These are phyloP conservation scores for Ectobius pallidus DNA, from an alignment of 2,888 invertebrate genomes.

Conservation along the genomic window DNA sequence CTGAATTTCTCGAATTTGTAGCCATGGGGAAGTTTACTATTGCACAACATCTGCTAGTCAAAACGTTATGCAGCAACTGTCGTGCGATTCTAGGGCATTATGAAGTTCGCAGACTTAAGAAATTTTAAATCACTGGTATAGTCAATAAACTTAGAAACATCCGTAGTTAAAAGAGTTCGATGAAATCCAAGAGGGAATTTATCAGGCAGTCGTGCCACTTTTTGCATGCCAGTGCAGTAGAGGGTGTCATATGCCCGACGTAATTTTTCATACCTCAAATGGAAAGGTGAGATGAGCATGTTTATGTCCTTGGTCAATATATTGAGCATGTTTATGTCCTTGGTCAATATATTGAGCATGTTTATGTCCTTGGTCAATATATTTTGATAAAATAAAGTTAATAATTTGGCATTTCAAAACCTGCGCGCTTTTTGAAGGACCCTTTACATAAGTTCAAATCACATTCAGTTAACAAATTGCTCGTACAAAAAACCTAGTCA, in stretches of 20 bases:
- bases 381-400: slow-evolving; percentile 8
- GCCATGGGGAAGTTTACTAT: slow-evolving; percentile 8
- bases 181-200: background rate
- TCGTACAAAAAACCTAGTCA: no score
- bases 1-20: no score
- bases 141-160: no score
- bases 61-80: background rate
- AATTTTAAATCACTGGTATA: slow-evolving; percentile 8
- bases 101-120: background rate
- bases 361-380: slow-evolving; percentile 8
- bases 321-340: slow-evolving; percentile 13
- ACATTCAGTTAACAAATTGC: no score
- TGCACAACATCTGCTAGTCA: background rate
- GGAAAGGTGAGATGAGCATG: slow-evolving; percentile 5
- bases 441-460: no score
- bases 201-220: no score
- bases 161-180: background rate
- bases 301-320: slow-evolving; percentile 8
- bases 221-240: slow-evolving; percentile 20
- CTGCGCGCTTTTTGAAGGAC: no score
- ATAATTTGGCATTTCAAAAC: slow-evolving; percentile 21
- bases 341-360: background rate
- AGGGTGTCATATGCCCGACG: background rate
- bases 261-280: slow-evolving; percentile 21
- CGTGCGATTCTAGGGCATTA: background rate